Evolutionary conservation across 2,113 vertebrate species (phyloP).

Genomic region (Lasiurus cinereus): DNA sequence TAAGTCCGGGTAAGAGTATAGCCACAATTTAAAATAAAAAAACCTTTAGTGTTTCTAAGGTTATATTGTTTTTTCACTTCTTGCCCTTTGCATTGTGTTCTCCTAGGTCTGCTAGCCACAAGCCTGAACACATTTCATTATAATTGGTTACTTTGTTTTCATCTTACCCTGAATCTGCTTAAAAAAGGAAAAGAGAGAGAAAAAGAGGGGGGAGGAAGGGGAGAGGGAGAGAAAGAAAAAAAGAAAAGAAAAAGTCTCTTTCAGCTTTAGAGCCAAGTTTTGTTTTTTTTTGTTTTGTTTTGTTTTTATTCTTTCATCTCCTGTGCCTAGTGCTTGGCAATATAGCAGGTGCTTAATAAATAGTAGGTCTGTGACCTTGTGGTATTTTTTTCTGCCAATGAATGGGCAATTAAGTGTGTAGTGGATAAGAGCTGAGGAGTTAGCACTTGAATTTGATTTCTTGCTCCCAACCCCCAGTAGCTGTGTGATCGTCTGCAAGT

Average conservation of each 20-base stretch:
- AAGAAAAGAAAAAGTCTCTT: not conserved
- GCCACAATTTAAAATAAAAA: slow-evolving; percentile 3
- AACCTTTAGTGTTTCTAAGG: not conserved
- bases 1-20: not conserved
- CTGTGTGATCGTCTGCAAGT: not conserved
- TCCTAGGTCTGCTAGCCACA: not conserved
- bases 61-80: not conserved
- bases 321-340: not conserved
- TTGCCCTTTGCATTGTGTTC: not conserved
- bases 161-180: not conserved
- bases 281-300: not conserved
- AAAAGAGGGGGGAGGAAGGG: not conserved
- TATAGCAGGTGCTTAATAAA: not conserved
- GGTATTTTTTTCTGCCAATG: not conserved
- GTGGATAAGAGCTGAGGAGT: not conserved
- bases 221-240: not conserved
- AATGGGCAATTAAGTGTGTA: not conserved
- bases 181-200: not conserved
- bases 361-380: not conserved
- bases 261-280: not conserved
- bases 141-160: not conserved
- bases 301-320: not conserved
- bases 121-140: not conserved
- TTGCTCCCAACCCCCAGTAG: not conserved
- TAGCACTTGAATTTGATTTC: not conserved